Percentiles rank a stretch among this genome's conserved stretches.
Conservation (phyloP, 2,888 invertebrate genomes). For the Pseudococcus viburni region DNA sequence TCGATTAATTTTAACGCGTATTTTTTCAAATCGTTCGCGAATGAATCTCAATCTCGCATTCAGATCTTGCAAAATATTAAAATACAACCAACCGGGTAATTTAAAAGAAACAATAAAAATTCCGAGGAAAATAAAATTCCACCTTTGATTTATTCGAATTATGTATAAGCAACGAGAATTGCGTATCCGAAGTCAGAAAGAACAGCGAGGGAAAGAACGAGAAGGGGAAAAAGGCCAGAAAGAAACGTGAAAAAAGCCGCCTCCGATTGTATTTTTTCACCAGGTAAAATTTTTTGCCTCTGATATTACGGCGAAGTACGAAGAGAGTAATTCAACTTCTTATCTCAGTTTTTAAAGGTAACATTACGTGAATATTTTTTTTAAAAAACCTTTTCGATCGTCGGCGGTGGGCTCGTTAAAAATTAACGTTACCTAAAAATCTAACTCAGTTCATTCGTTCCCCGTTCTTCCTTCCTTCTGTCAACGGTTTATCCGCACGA, state of each 20-base stretch:
- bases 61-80: no score
- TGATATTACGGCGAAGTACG: background rate
- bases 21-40: slow-evolving; percentile 19
- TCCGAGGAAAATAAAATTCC: background rate
- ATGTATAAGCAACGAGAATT: background rate
- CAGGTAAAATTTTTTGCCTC: background rate
- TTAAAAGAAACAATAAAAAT: background rate
- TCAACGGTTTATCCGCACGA: background rate
- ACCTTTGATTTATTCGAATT: background rate
- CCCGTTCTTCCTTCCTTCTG: background rate
- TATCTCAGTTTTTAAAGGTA: background rate
- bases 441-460: background rate
- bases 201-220: background rate
- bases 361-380: background rate
- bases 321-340: background rate
- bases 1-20: no score
- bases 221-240: background rate
- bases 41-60: background rate
- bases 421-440: slow-evolving; percentile 21
- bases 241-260: background rate
- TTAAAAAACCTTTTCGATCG: background rate
- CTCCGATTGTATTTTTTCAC: background rate
- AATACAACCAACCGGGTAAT: background rate
- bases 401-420: background rate
- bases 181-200: background rate